These are phyloP conservation scores for Pollicipes pollicipes DNA, from an alignment of 1,140 invertebrate genomes.

Conservation along the genomic window DNA sequence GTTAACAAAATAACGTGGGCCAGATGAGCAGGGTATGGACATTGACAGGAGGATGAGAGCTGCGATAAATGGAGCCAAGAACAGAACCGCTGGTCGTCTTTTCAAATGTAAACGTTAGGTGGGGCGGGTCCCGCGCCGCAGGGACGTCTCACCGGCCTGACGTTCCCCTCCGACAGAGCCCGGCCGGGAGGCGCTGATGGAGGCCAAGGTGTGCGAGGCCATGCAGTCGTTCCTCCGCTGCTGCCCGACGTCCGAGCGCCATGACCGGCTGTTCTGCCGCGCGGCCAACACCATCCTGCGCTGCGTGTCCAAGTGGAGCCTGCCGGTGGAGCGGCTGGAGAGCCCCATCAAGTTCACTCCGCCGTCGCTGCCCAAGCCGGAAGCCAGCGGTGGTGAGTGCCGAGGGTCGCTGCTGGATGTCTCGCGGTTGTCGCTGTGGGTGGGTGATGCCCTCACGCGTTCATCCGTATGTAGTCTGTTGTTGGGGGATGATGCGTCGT, in stretches of 20 bases:
- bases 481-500: constrained; percentile 19
- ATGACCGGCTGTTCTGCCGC: constrained; percentile 39
- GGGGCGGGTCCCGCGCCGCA: too few relatives aligned
- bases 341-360: constrained; percentile 35
- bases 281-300: constrained; percentile 43
- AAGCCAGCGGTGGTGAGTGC: constrained; percentile 10
- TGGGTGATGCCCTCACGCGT: constrained; percentile 19
- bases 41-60: too few relatives aligned
- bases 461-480: constrained; percentile 21
- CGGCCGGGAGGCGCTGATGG: constrained; percentile 38
- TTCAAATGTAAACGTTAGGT: too few relatives aligned
- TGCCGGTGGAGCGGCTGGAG: constrained; percentile 32
- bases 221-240: constrained; percentile 41
- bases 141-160: too few relatives aligned
- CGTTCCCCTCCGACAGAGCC: too few relatives aligned
- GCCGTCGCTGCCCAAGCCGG: constrained; percentile 17
- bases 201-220: constrained; percentile 38
- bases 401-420: constrained; percentile 16
- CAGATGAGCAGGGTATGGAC: too few relatives aligned
- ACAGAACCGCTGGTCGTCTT: too few relatives aligned
- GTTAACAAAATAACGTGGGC: too few relatives aligned
- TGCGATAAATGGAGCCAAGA: too few relatives aligned
- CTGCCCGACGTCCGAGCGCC: constrained; percentile 44
- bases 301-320: constrained; percentile 40
- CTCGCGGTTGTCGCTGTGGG: background rate